These are phyloP conservation scores for Stratiomys singularior DNA, from an alignment of 2,888 invertebrate species.

Conservation along the genomic window DNA sequence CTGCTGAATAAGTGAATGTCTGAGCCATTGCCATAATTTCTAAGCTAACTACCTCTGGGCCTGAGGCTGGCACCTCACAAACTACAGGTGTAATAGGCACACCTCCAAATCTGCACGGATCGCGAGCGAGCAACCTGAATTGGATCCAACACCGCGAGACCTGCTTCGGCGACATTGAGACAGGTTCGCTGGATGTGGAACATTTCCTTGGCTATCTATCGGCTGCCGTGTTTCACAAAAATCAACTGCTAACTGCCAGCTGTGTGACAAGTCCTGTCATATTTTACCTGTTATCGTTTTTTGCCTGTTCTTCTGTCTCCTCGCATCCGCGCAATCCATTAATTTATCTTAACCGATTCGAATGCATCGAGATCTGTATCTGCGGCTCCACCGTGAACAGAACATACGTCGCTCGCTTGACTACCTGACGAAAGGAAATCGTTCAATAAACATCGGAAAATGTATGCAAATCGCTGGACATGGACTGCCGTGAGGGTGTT, in stretches of 20 bases:
- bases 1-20: no score
- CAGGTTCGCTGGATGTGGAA: slow-evolving; percentile 7
- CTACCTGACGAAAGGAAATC: slow-evolving; percentile 43
- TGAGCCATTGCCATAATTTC: no score
- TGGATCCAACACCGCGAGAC: no score
- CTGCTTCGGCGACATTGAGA: neutral
- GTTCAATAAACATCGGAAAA: slow-evolving; percentile 25
- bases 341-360: slow-evolving; percentile 34
- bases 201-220: neutral
- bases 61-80: no score
- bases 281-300: slow-evolving; percentile 35
- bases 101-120: no score
- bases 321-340: slow-evolving; percentile 11
- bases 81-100: neutral
- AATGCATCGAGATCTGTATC: slow-evolving; percentile 25
- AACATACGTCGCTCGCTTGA: slow-evolving; percentile 8
- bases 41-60: no score
- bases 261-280: slow-evolving; percentile 43
- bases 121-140: no score
- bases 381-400: neutral
- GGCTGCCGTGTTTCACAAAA: slow-evolving; percentile 17
- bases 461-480: slow-evolving; percentile 35
- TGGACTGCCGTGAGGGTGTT: slow-evolving; percentile 18
- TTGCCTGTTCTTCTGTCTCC: neutral
- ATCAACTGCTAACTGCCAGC: slow-evolving; percentile 39